A percentile compares a stretch with the other conserved stretches of the same genome.
These are phyloP conservation scores for Thymelicus lineola DNA, from an alignment of 2,888 invertebrate genomes.

Conservation along the genomic window DNA sequence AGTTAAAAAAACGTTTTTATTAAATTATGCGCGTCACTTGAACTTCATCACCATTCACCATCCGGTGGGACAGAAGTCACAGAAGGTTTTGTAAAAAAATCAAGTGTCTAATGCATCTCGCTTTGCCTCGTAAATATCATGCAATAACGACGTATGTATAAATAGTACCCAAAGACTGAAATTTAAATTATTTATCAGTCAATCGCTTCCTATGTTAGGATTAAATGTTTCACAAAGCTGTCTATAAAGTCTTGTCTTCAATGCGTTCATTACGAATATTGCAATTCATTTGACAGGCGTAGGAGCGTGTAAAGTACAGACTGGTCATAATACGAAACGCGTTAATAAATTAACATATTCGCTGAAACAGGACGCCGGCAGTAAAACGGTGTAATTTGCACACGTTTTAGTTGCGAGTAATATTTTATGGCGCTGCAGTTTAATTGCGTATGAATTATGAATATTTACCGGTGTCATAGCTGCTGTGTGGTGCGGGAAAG, in stretches of 20 bases:
- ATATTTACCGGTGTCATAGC: slow-evolving; percentile 61
- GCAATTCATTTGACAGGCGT: slow-evolving; percentile 39
- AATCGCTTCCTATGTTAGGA: background rate
- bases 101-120: too few species aligned
- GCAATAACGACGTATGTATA: too few species aligned
- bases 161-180: too few species aligned
- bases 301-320: slow-evolving; percentile 32
- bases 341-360: slow-evolving; percentile 43
- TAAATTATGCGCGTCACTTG: too few species aligned
- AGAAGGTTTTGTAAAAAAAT: too few species aligned
- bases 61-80: too few species aligned
- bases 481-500: slow-evolving; percentile 40
- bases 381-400: slow-evolving; percentile 52
- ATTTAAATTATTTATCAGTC: background rate
- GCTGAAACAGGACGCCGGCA: slow-evolving; percentile 39
- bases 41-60: too few species aligned
- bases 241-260: slow-evolving; percentile 26
- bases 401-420: slow-evolving; percentile 51
- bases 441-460: slow-evolving; percentile 79
- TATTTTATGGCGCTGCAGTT: slow-evolving; percentile 55
- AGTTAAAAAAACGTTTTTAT: too few species aligned
- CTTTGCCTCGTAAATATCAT: too few species aligned
- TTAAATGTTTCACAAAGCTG: slow-evolving; percentile 4
- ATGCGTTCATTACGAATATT: slow-evolving; percentile 36
- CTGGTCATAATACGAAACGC: slow-evolving; percentile 31